phyloP scores from a whole-genome alignment of 2,888 invertebrate species.

The Litoditis marina region DNA sequence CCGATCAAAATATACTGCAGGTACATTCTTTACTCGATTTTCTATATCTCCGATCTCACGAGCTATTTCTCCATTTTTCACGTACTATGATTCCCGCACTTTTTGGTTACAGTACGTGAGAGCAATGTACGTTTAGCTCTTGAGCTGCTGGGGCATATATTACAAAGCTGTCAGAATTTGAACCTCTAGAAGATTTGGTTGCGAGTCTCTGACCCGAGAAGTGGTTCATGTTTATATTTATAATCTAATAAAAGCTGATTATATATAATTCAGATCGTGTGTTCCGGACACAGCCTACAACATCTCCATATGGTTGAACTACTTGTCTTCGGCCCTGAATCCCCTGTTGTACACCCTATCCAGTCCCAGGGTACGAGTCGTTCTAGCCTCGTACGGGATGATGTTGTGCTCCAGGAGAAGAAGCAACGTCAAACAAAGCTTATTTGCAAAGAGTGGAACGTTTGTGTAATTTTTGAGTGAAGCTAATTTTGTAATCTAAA shows the following conservation, averaged over 20 bases:
- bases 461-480: too few species aligned
- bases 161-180: too few species aligned
- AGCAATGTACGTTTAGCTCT: too few species aligned
- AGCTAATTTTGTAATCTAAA: too few species aligned
- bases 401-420: constrained; percentile 10
- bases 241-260: too few species aligned
- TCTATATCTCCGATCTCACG: too few species aligned
- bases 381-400: constrained; percentile 4
- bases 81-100: background rate
- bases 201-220: too few species aligned
- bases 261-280: constrained; percentile 27
- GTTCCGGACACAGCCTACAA: constrained; percentile 41
- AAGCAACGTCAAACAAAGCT: constrained; percentile 10
- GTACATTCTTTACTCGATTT: constrained; percentile 15
- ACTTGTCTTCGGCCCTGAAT: constrained; percentile 52
- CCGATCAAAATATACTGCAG: constrained; percentile 44
- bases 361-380: constrained; percentile 30
- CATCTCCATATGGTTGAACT: constrained; percentile 51
- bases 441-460: constrained; percentile 10
- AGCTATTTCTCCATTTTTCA: background rate
- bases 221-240: too few species aligned
- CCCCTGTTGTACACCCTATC: constrained; percentile 56
- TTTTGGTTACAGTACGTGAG: too few species aligned
- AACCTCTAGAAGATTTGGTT: too few species aligned
- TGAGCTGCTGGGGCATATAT: too few species aligned